A percentile compares a stretch with the other conserved stretches of the same genome.
phyloP scores from a whole-genome alignment of 1,140 invertebrate species.

The Aphaenogaster floridana region DNA sequence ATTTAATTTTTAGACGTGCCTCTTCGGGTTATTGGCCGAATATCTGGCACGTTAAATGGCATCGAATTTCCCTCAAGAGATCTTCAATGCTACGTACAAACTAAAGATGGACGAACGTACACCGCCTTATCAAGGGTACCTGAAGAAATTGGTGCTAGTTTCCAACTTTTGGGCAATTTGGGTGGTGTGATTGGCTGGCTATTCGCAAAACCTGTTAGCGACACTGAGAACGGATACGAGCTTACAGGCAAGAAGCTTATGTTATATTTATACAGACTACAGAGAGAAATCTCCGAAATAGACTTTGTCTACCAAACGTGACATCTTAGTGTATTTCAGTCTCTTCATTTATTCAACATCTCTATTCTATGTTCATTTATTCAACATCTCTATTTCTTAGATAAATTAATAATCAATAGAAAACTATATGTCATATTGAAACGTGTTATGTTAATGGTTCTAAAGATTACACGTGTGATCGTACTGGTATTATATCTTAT shows the following conservation, averaged over 20 bases:
- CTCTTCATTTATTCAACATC: not conserved
- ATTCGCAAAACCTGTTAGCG: slow-evolving; percentile 93
- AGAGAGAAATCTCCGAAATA: not conserved
- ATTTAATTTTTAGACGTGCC: slow-evolving; percentile 89
- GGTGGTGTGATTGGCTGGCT: slow-evolving; percentile 96
- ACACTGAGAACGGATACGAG: slow-evolving; percentile 95
- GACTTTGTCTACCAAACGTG: not conserved
- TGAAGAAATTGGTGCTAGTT: slow-evolving; percentile 90
- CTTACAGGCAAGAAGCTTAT: slow-evolving; percentile 88
- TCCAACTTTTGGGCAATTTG: slow-evolving; percentile 93
- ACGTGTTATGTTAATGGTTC: not conserved
- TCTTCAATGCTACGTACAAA: slow-evolving; percentile 97
- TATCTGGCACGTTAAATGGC: slow-evolving; percentile 93
- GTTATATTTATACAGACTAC: not conserved
- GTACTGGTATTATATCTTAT: not conserved
- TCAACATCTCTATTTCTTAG: not conserved
- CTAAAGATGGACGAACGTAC: slow-evolving; percentile 95
- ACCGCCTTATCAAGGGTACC: slow-evolving; percentile 95
- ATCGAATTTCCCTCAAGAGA: slow-evolving; percentile 92
- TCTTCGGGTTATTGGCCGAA: slow-evolving; percentile 94
- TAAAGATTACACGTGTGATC: not conserved
- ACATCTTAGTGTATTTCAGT: not conserved
- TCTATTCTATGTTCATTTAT: not conserved
- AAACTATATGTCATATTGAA: not conserved
- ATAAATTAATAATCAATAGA: not conserved